These are phyloP conservation scores for Dermatophagoides farinae DNA, from an alignment of 1,140 invertebrate species.

Conservation along the genomic window DNA sequence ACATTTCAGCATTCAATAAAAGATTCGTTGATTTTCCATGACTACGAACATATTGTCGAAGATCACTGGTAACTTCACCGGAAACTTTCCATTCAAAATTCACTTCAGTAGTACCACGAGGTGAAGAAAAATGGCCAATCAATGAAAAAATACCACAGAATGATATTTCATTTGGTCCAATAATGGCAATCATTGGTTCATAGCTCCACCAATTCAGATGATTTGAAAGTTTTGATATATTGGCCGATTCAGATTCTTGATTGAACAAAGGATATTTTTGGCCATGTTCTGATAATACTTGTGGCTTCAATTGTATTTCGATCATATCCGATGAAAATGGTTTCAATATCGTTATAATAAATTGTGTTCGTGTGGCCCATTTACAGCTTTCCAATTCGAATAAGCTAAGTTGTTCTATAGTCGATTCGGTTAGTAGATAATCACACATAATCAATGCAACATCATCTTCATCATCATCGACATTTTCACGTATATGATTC, in stretches of 20 bases:
- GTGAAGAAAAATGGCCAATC: conserved; percentile 18
- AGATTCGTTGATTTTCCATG: conserved; percentile 11
- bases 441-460: background rate
- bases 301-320: conserved; percentile 14
- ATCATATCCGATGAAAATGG: conserved; percentile 16
- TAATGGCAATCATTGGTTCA: conserved; percentile 14
- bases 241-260: conserved; percentile 12
- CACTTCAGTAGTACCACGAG: conserved; percentile 15
- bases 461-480: background rate
- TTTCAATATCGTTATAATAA: conserved; percentile 17
- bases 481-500: background rate
- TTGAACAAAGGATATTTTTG: conserved; percentile 15
- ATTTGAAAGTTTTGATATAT: conserved; percentile 12
- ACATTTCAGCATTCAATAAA: background rate
- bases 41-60: background rate
- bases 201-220: conserved; percentile 16
- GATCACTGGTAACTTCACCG: background rate
- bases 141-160: conserved; percentile 18
- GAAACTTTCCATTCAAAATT: conserved; percentile 11
- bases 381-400: conserved; percentile 13
- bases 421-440: conserved; percentile 15
- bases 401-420: conserved; percentile 13
- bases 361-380: conserved; percentile 20
- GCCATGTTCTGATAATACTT: conserved; percentile 16
- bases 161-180: conserved; percentile 14